phyloP scores from a whole-genome alignment of 2,113 vertebrate species.

The Pipra filicauda region DNA sequence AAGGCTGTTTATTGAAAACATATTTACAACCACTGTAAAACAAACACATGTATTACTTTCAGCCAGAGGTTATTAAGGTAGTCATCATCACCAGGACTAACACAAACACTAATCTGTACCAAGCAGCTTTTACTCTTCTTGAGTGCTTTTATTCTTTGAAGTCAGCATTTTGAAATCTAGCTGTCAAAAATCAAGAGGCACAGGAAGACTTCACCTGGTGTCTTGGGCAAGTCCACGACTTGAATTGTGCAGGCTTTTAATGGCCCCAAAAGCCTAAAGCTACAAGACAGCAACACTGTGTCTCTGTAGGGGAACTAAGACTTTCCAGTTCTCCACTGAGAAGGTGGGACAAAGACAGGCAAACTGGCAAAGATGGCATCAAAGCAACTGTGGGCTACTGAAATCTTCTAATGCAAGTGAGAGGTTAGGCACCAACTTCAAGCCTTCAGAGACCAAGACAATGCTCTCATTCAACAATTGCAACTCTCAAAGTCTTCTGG shows the following conservation, averaged over 20 bases:
- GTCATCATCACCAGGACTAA: neutral
- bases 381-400: neutral
- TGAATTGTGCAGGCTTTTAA: neutral
- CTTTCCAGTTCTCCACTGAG: neutral
- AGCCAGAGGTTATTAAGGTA: neutral
- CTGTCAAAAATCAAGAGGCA: neutral
- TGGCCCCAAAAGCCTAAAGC: neutral
- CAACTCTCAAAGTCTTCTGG: neutral
- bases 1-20: neutral
- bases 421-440: neutral
- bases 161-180: neutral
- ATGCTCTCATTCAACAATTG: neutral
- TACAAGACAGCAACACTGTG: neutral
- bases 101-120: neutral
- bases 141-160: neutral
- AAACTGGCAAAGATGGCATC: neutral
- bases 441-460: neutral
- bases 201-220: neutral
- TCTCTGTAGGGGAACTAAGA: neutral
- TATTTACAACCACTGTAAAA: neutral
- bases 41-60: neutral
- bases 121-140: neutral
- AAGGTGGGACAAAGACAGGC: neutral
- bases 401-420: neutral
- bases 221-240: neutral